A percentile compares a stretch with the other conserved stretches of the same genome.
These are phyloP conservation scores for Corvus hawaiiensis DNA, from an alignment of 2,113 vertebrate species.

Conservation along the genomic window DNA sequence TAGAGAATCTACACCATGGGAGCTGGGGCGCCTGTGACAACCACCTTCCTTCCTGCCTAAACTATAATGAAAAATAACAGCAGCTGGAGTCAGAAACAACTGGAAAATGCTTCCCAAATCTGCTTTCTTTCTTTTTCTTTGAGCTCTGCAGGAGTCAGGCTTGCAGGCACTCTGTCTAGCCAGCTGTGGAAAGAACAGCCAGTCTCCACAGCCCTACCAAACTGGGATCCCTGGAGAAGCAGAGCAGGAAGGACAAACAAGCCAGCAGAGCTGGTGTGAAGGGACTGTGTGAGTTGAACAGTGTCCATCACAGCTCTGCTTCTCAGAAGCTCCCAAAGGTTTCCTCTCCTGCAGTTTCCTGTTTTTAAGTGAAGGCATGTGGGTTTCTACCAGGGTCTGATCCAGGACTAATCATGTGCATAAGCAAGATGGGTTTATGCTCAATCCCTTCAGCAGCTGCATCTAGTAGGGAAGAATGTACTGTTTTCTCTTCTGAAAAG, in stretches of 20 bases:
- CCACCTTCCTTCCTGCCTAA: background rate
- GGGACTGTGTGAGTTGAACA: background rate
- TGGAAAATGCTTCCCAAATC: background rate
- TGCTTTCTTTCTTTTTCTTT: background rate
- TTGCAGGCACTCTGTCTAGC: background rate
- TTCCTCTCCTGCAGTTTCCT: background rate
- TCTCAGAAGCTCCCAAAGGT: background rate
- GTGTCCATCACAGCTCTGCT: constrained; percentile 3
- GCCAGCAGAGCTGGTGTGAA: background rate
- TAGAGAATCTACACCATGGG: background rate
- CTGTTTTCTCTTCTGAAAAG: background rate
- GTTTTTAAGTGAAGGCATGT: background rate
- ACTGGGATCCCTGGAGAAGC: background rate
- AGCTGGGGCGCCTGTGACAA: background rate
- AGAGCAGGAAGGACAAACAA: constrained; percentile 17
- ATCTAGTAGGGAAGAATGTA: background rate
- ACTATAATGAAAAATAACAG: background rate
- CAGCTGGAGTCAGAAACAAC: background rate
- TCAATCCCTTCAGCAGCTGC: background rate
- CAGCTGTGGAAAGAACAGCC: constrained; percentile 10
- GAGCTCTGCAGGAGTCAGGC: background rate
- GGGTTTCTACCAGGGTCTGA: background rate
- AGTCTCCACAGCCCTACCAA: background rate
- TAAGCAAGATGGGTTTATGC: background rate
- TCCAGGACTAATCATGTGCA: background rate